phyloP scores from a whole-genome alignment of 2,888 invertebrate genomes.

The Incurvaria masculella region DNA sequence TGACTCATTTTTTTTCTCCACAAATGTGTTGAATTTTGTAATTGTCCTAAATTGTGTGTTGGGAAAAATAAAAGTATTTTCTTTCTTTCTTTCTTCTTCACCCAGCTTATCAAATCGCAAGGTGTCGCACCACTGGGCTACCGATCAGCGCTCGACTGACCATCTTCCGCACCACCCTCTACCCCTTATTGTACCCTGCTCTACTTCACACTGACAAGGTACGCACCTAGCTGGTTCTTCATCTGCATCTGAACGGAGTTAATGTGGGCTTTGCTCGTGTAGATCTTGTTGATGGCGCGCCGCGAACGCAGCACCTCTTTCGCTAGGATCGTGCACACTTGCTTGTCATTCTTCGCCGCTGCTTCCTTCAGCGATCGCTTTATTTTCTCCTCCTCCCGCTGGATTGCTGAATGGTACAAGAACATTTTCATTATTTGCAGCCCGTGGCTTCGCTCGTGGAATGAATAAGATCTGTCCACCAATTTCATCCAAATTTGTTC shows the following conservation, averaged over 20 bases:
- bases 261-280: constrained; percentile 95
- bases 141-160: no score
- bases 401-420: constrained; percentile 81
- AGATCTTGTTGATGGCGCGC: constrained; percentile 86
- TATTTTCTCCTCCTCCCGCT: constrained; percentile 96
- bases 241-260: constrained; percentile 96
- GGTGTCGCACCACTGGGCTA: no score
- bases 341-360: constrained; percentile 91
- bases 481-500: constrained; percentile 2
- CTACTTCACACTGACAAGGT: no score
- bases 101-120: no score
- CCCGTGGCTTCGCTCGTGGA: neutral
- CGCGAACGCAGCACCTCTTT: constrained; percentile 88
- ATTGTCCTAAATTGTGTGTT: no score
- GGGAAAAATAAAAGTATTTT: no score
- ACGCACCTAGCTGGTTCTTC: constrained; percentile 92
- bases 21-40: no score
- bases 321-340: constrained; percentile 89
- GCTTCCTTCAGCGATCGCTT: constrained; percentile 92
- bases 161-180: no score
- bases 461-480: neutral
- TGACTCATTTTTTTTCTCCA: no score
- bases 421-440: constrained; percentile 6
- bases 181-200: no score
- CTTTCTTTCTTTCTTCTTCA: no score